Evolutionary conservation across 2,113 vertebrate genomes (phyloP).

Genomic region (Chaetodon auriga): DNA sequence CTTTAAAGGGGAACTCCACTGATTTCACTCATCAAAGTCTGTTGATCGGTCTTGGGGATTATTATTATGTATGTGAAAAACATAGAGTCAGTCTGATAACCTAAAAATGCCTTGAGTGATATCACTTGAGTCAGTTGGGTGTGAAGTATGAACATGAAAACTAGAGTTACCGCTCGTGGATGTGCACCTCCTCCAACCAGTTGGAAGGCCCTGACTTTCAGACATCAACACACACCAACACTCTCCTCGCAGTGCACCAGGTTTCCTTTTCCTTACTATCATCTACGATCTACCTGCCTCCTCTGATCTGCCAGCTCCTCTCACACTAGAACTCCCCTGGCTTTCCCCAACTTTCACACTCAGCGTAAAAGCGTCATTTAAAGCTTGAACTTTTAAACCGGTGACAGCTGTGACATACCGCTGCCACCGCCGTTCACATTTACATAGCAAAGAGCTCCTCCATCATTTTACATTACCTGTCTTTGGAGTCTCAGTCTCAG

Average conservation of each 20-base stretch:
- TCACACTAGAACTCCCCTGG: conserved; percentile 3
- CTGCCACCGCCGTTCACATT: conserved; percentile 43
- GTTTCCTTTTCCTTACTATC: neutral
- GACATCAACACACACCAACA: neutral
- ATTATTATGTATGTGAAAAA: too few relatives aligned
- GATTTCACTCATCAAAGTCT: too few relatives aligned
- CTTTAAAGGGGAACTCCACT: too few relatives aligned
- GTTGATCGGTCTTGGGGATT: too few relatives aligned
- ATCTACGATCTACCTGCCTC: neutral
- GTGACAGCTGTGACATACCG: conserved; percentile 47
- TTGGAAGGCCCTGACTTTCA: too few relatives aligned
- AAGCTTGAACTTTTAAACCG: conserved; percentile 29
- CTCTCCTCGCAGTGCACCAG: neutral
- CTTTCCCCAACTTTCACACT: conserved; percentile 50
- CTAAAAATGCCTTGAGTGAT: too few relatives aligned
- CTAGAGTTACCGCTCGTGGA: too few relatives aligned
- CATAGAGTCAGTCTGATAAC: too few relatives aligned
- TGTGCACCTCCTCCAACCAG: too few relatives aligned
- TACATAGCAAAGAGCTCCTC: conserved; percentile 58
- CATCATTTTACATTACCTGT: conserved; percentile 65
- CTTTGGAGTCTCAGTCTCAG: conserved; percentile 47
- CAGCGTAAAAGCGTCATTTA: conserved; percentile 45
- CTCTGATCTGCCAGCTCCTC: conserved; percentile 13
- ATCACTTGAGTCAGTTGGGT: too few relatives aligned
- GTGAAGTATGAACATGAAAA: too few relatives aligned